Evolutionary conservation across 2,888 invertebrate species (phyloP).

Genomic region (Molorchus minor): DNA sequence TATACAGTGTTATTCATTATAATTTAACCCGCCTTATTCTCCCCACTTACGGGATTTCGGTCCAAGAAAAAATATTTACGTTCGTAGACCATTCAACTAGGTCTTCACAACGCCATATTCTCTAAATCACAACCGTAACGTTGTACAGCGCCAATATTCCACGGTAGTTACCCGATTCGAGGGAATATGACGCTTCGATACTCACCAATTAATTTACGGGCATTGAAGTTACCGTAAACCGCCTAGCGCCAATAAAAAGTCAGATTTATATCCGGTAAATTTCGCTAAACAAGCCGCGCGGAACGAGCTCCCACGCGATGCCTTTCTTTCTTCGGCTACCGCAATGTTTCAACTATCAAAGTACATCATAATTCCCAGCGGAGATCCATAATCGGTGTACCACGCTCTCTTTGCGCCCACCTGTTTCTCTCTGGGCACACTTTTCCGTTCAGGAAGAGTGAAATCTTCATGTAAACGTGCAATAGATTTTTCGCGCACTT

Average conservation of each 20-base stretch:
- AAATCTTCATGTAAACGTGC: too few relatives aligned
- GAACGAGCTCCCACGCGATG: too few relatives aligned
- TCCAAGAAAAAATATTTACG: too few relatives aligned
- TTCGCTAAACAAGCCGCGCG: conserved; percentile 52
- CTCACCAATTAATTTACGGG: conserved; percentile 36
- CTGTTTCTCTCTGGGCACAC: conserved; percentile 41
- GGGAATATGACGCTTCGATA: conserved; percentile 27
- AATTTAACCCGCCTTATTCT: too few relatives aligned
- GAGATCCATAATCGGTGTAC: conserved; percentile 51
- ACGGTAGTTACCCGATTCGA: conserved; percentile 18
- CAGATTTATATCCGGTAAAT: conserved; percentile 49
- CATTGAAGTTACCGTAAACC: conserved; percentile 16
- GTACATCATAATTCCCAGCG: conserved; percentile 55
- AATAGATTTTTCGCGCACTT: too few relatives aligned
- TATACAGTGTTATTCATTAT: too few relatives aligned
- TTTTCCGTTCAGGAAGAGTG: conserved; percentile 8
- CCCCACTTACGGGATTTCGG: too few relatives aligned
- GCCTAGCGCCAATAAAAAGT: conserved; percentile 35
- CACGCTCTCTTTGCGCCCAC: conserved; percentile 51
- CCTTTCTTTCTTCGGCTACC: conserved; percentile 53
- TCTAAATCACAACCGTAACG: too few relatives aligned
- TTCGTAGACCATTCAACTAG: too few relatives aligned
- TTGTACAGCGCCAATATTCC: too few relatives aligned
- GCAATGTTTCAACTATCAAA: conserved; percentile 49
- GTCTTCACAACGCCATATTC: too few relatives aligned